phyloP scores from a whole-genome alignment of 2,113 vertebrate genomes.

The Centropristis striata region DNA sequence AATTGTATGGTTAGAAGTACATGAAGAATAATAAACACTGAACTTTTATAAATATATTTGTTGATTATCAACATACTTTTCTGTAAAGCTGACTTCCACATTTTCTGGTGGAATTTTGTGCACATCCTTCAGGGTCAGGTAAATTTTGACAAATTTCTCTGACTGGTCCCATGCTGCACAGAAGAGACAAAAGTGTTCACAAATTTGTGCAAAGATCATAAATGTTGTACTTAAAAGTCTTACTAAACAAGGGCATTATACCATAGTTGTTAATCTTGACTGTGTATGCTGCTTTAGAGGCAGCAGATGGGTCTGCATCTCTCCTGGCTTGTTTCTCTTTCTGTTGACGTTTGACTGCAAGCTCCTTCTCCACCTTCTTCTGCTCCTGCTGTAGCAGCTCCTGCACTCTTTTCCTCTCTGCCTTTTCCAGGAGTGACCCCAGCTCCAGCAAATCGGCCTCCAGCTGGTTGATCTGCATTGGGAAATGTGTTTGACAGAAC shows the following conservation, averaged over 20 bases:
- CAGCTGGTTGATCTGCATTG: conserved; percentile 85
- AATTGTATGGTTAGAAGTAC: fast-evolving
- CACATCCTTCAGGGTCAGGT: conserved; percentile 92
- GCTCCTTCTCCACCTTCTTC: conserved; percentile 91
- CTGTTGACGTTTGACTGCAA: conserved; percentile 85
- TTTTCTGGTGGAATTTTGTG: conserved; percentile 92
- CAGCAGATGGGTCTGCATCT: conserved; percentile 82
- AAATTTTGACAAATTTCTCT: conserved; percentile 97
- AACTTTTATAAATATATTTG: too few relatives aligned
- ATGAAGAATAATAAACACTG: neutral
- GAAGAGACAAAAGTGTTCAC: conserved; percentile 28
- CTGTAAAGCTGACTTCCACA: conserved; percentile 92
- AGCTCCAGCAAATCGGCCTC: conserved; percentile 93
- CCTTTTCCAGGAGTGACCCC: conserved; percentile 85
- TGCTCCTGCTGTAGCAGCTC: conserved; percentile 90
- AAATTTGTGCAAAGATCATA: neutral
- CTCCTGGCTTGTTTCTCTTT: conserved; percentile 85
- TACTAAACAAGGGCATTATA: conserved; percentile 68
- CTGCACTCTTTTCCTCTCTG: conserved; percentile 88
- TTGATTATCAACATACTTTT: conserved; percentile 85
- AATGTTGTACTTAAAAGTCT: neutral
- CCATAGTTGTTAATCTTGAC: conserved; percentile 98
- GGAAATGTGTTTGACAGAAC: neutral
- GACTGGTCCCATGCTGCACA: conserved; percentile 97
- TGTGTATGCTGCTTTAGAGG: conserved; percentile 88